Conservation (phyloP, 2,888 invertebrate genomes). For the Drosophila mercatorum region DNA sequence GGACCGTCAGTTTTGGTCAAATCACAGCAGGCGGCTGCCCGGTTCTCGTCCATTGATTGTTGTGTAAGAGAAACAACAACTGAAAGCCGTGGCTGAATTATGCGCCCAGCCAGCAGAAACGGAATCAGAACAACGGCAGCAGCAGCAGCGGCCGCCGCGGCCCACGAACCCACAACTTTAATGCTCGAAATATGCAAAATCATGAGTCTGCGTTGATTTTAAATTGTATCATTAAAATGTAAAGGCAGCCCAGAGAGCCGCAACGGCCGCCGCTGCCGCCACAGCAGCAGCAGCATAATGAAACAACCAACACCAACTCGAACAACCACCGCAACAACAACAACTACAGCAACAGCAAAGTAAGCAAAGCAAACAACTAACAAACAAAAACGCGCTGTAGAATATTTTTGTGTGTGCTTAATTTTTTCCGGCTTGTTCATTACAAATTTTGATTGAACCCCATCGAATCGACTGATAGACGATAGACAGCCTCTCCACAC, state of each 20-base stretch:
- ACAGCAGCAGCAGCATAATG: slow-evolving; percentile 59
- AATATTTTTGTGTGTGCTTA: slow-evolving; percentile 44
- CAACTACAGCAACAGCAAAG: slow-evolving; percentile 9
- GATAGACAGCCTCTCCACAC: slow-evolving; percentile 7
- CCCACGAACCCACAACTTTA: slow-evolving; percentile 62
- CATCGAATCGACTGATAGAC: slow-evolving; percentile 27
- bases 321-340: slow-evolving; percentile 2
- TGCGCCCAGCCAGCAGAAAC: slow-evolving; percentile 57
- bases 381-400: slow-evolving; percentile 22
- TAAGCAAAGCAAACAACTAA: slow-evolving; percentile 49
- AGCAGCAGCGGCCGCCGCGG: slow-evolving; percentile 27
- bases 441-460: slow-evolving; percentile 77
- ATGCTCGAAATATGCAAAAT: slow-evolving; percentile 77
- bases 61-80: slow-evolving; percentile 38
- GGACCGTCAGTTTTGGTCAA: slow-evolving; percentile 73
- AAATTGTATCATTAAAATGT: slow-evolving; percentile 79
- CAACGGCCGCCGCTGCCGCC: slow-evolving; percentile 30
- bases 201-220: slow-evolving; percentile 80
- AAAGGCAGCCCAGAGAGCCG: slow-evolving; percentile 38
- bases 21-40: slow-evolving; percentile 68
- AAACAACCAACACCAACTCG: slow-evolving; percentile 55
- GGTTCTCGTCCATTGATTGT: slow-evolving; percentile 65
- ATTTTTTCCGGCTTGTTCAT: slow-evolving; percentile 77
- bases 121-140: slow-evolving; percentile 42
- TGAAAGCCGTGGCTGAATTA: slow-evolving; percentile 70